Base-by-base conservation (phyloP, 1,140 invertebrate genomes). In the Theocolax elegans region DNA sequence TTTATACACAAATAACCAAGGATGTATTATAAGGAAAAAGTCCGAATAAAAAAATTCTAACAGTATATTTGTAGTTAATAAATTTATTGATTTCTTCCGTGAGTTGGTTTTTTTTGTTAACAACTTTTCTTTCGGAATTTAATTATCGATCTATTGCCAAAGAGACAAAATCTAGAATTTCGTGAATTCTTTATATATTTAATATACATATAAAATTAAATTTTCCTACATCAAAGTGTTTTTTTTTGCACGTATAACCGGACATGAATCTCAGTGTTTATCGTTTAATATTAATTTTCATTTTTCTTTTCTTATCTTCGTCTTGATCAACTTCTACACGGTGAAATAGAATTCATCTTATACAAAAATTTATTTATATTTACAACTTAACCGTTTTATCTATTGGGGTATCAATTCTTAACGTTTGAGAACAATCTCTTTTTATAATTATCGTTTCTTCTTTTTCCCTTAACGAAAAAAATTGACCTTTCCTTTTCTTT, bases 141-240 rank as follows among this genome's bases (percentile, higher is more conserved):
- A 31, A 1, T 31, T 12, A 27, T 68, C 25, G 19, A 2, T 62
- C 38, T 62, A 62, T 54, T 29, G 15, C 48, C 27, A 13, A 53
- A 54, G n/a, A n/a, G 46, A 62, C 44, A 53, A 35, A 23, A 46
- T 51, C 21, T 51, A 59, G 15, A 2, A 63, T 35, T 54, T 63
- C 10, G 3, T 70, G 35, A 12, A 53, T 70, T 62, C 29, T 46
- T 56, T 38, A n/a, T 27, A 25, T 49, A 49, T 59, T 38, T 48
- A 67, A 58, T 54, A 44, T 65, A 72, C 58, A 74, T 78, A 77
- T 69, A 77, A 78, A 77, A 76, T 73, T 75, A 74, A 77, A 56
- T 75, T 66, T 75, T 72, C 31, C 54, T 73, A 74, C 31, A 3
- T 53, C 35, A 51, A 62, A n/a, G n/a, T n/a, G n/a, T n/a, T n/a